Percentiles rank a stretch among this genome's conserved stretches.
Evolutionary conservation across 2,888 invertebrate species (phyloP).

Genomic region (Phalera bucephala): DNA sequence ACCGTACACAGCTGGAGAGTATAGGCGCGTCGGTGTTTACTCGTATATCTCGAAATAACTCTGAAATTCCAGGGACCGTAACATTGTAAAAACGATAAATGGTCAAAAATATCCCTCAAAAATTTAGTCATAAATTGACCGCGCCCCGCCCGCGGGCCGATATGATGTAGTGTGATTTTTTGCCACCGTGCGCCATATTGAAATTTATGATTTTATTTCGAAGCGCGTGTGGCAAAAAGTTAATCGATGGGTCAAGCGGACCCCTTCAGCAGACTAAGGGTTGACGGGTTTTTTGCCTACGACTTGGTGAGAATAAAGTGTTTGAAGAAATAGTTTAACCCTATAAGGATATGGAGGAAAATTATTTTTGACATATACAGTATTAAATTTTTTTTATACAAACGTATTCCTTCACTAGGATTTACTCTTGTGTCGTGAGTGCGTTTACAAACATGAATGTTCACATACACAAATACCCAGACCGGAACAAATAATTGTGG

Average conservation of each 20-base stretch:
- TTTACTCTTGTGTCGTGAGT: too few species aligned
- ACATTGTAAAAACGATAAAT: constrained; percentile 22
- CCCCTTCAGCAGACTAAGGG: constrained; percentile 37
- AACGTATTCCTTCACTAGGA: too few species aligned
- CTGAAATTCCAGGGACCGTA: too few species aligned
- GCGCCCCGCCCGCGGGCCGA: constrained; percentile 50
- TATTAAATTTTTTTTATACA: too few species aligned
- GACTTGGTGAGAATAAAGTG: background rate
- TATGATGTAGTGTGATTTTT: constrained; percentile 68
- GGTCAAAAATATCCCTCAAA: constrained; percentile 30
- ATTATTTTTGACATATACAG: too few species aligned
- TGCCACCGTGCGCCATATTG: constrained; percentile 56
- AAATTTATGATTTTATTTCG: constrained; percentile 77
- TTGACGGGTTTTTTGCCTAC: constrained; percentile 38
- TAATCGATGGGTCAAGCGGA: constrained; percentile 60
- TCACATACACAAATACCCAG: too few species aligned
- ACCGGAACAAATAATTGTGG: too few species aligned
- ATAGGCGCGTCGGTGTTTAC: too few species aligned
- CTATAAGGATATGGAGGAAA: too few species aligned
- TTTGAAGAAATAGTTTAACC: background rate
- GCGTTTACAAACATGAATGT: too few species aligned
- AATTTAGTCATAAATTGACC: constrained; percentile 73
- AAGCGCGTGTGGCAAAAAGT: constrained; percentile 69
- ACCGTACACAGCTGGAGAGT: too few species aligned
- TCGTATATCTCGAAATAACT: too few species aligned